These are phyloP conservation scores for Tetrapedia diversipes DNA, from an alignment of 2,888 invertebrate species.

Conservation along the genomic window DNA sequence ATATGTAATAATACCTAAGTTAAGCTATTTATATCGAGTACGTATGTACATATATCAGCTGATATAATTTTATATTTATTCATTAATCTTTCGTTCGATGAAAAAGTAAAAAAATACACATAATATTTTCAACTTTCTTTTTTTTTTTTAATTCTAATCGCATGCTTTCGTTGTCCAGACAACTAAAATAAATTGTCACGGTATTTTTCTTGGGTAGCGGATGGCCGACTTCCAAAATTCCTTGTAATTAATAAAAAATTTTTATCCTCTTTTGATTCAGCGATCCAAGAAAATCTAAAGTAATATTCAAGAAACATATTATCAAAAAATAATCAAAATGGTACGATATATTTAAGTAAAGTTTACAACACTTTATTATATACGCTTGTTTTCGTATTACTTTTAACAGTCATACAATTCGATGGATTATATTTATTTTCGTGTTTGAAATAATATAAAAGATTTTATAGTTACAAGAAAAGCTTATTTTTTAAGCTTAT, in stretches of 20 bases:
- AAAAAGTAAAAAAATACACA: background rate
- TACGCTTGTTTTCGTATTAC: too few species aligned
- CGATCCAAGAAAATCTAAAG: slow-evolving; percentile 41
- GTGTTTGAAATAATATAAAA: background rate
- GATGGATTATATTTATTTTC: background rate
- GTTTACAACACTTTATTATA: background rate
- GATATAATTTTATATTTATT: background rate
- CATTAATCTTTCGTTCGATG: background rate
- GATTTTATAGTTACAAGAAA: background rate
- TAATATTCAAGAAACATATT: slow-evolving; percentile 21
- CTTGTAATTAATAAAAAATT: slow-evolving; percentile 56
- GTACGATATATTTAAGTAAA: slow-evolving; percentile 36
- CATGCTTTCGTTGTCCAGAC: slow-evolving; percentile 48
- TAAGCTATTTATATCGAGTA: too few species aligned
- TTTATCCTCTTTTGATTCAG: slow-evolving; percentile 38
- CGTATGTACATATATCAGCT: too few species aligned
- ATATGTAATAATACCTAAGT: too few species aligned
- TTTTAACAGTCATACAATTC: background rate
- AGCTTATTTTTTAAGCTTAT: background rate
- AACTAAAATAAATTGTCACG: slow-evolving; percentile 56
- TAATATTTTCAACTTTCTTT: slow-evolving; percentile 22
- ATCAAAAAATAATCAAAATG: slow-evolving; percentile 49
- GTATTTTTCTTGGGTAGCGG: slow-evolving; percentile 50
- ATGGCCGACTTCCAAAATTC: slow-evolving; percentile 66
- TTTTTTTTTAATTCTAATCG: slow-evolving; percentile 22